phyloP scores from a whole-genome alignment of 2,797 vertebrate genomes.

The Kryptopterus vitreolus region DNA sequence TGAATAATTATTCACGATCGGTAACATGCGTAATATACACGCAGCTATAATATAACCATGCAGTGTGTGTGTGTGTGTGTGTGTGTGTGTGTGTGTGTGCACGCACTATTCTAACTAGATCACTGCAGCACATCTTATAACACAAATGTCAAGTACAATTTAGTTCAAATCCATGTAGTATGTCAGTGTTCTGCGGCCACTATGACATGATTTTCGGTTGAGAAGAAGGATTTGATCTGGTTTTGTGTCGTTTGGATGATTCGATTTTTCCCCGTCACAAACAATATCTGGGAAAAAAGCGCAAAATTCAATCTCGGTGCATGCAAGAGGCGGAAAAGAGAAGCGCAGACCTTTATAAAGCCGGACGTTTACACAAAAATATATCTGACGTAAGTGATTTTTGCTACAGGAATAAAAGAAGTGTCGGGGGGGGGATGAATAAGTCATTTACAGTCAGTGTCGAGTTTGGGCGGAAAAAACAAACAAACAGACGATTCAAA shows the following conservation, averaged over 20 bases:
- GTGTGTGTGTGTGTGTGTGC: too few relatives aligned
- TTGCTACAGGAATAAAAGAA: neutral
- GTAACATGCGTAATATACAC: neutral
- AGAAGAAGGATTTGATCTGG: neutral
- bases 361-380: constrained; percentile 5
- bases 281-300: neutral
- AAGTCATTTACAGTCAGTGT: neutral
- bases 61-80: too few relatives aligned
- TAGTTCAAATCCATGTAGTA: neutral
- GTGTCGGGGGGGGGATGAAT: neutral
- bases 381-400: constrained; percentile 2
- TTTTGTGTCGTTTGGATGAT: neutral
- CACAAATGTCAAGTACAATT: neutral
- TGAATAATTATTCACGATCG: neutral
- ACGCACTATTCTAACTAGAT: neutral
- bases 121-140: neutral
- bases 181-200: neutral
- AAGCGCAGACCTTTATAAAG: neutral
- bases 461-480: neutral
- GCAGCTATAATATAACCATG: neutral
- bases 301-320: constrained; percentile 2
- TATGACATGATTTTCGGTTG: too few relatives aligned
- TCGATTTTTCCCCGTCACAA: neutral
- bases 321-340: neutral
- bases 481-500: neutral